A percentile compares a stretch with the other conserved stretches of the same genome.
These are phyloP conservation scores for Phylloscopus whistleri DNA, from an alignment of 2,113 vertebrate species.

Conservation along the genomic window DNA sequence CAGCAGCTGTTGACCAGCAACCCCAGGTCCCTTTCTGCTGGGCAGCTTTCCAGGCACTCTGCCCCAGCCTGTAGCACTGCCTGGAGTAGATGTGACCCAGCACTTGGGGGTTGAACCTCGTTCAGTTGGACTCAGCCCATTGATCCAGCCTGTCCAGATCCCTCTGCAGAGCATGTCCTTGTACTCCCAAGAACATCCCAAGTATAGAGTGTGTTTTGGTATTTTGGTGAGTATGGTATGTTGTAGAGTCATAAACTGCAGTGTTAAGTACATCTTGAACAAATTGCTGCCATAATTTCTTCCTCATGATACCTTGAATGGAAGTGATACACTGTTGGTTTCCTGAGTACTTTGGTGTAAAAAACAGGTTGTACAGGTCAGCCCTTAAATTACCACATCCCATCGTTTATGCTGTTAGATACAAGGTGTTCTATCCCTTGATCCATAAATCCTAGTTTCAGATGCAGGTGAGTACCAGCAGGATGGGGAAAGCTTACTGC, in stretches of 20 bases:
- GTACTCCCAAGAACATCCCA: neutral
- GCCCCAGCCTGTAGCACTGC: neutral
- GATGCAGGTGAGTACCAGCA: neutral
- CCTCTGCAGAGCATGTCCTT: neutral
- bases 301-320: neutral
- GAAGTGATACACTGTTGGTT: neutral
- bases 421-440: neutral
- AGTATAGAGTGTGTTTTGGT: neutral
- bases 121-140: too few relatives aligned
- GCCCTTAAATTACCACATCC: neutral
- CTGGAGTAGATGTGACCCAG: neutral
- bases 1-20: neutral
- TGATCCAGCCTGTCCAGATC: neutral
- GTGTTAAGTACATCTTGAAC: neutral
- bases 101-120: neutral
- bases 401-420: neutral
- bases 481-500: neutral
- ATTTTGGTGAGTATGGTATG: neutral
- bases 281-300: neutral
- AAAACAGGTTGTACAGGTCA: neutral
- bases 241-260: neutral
- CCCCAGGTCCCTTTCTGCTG: neutral
- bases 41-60: neutral
- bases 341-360: neutral
- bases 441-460: neutral